Evolutionary conservation across 2,797 vertebrate species (phyloP).

Genomic region (Melanotaenia parkinsoni): DNA sequence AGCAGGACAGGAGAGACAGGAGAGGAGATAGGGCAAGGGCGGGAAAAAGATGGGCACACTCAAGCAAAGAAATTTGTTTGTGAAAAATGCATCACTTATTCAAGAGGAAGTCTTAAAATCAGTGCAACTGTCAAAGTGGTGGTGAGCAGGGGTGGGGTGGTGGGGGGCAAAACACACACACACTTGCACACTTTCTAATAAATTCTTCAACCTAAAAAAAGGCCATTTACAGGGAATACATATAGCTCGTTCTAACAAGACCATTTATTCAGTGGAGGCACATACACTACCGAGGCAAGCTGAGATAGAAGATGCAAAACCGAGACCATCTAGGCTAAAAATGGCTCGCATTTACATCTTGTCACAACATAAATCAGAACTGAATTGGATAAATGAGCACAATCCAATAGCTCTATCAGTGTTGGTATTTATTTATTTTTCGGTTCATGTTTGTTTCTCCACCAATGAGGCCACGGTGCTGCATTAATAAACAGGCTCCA

Average conservation of each 20-base stretch:
- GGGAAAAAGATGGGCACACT: conserved; percentile 61
- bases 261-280: conserved; percentile 51
- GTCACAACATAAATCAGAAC: conserved; percentile 60
- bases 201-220: conserved; percentile 62
- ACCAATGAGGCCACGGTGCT: conserved; percentile 17
- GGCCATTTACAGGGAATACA: conserved; percentile 57
- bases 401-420: conserved; percentile 32
- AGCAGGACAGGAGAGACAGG: conserved; percentile 51
- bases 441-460: conserved; percentile 16
- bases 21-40: conserved; percentile 36
- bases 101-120: conserved; percentile 66
- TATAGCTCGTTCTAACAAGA: conserved; percentile 58
- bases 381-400: conserved; percentile 56
- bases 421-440: conserved; percentile 18
- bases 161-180: conserved; percentile 13
- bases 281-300: conserved; percentile 33
- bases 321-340: conserved; percentile 50
- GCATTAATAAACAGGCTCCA: neutral
- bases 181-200: conserved; percentile 40
- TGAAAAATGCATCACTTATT: conserved; percentile 78
- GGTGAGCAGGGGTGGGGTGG: conserved; percentile 47
- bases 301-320: conserved; percentile 47
- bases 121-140: conserved; percentile 70
- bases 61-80: conserved; percentile 73
- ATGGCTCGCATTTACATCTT: conserved; percentile 50